These are phyloP conservation scores for Anoplius nigerrimus DNA, from an alignment of 2,888 invertebrate species.

Conservation along the genomic window DNA sequence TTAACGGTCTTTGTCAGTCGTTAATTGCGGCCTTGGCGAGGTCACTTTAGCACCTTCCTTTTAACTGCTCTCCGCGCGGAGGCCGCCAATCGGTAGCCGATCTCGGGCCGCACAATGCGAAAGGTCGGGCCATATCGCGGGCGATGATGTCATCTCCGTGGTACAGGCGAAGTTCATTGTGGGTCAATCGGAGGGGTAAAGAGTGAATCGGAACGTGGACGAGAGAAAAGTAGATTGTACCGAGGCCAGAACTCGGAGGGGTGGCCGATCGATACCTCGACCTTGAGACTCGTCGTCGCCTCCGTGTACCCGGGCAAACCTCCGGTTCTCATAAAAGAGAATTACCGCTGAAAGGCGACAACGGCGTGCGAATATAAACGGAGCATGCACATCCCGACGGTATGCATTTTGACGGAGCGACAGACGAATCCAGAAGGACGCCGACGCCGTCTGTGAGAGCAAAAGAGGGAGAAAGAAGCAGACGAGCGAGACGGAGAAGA, in stretches of 20 bases:
- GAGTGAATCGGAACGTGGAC: conserved; percentile 7
- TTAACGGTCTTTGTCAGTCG: no score
- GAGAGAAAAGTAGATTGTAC: conserved; percentile 22
- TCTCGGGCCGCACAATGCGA: no score
- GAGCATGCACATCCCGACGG: conserved; percentile 23
- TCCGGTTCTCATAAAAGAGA: conserved; percentile 53
- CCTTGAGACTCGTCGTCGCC: conserved; percentile 58
- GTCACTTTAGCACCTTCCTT: no score
- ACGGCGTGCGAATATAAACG: conserved; percentile 31
- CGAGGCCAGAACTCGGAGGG: conserved; percentile 28
- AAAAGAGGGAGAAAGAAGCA: background rate
- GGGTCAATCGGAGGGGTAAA: background rate
- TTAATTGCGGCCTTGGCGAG: no score
- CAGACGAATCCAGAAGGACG: no score
- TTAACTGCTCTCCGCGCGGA: no score
- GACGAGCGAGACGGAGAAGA: background rate
- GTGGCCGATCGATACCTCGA: conserved; percentile 54
- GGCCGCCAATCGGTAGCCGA: no score
- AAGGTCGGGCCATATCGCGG: no score
- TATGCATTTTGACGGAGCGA: background rate
- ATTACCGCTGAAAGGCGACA: conserved; percentile 42
- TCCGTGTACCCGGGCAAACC: conserved; percentile 46
- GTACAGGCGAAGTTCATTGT: background rate
- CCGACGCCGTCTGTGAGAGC: no score
- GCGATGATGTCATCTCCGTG: no score